Conservation (phyloP, 2,113 vertebrate species). For the Oncorhynchus mykiss region DNA sequence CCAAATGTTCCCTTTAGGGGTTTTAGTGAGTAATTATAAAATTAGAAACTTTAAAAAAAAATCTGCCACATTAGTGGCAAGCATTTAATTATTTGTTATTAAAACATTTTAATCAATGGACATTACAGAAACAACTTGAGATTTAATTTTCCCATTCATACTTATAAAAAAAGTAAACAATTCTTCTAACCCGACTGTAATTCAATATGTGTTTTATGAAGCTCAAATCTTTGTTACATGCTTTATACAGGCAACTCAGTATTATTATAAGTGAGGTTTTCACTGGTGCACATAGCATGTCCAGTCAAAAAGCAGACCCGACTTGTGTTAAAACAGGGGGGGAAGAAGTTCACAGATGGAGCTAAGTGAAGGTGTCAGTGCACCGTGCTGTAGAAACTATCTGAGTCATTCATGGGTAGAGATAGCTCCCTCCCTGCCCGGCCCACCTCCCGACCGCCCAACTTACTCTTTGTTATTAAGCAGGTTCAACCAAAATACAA, state of each 20-base stretch:
- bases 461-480: constrained; percentile 86
- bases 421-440: neutral
- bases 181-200: neutral
- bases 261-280: constrained; percentile 32
- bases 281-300: constrained; percentile 13
- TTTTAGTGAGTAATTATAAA: constrained; percentile 41
- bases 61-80: neutral
- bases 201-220: constrained; percentile 11
- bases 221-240: constrained; percentile 26
- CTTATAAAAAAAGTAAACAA: neutral
- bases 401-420: constrained; percentile 27
- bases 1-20: constrained; percentile 71
- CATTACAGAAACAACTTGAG: neutral
- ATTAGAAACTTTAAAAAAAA: constrained; percentile 11
- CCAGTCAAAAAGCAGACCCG: constrained; percentile 23
- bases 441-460: constrained; percentile 13
- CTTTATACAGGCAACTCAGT: constrained; percentile 41
- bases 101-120: neutral
- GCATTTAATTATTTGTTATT: neutral
- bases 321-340: constrained; percentile 2
- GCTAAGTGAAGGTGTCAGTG: constrained; percentile 66
- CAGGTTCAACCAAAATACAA: constrained; percentile 89
- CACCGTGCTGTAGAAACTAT: constrained; percentile 47
- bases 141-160: neutral
- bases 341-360: constrained; percentile 52